Conservation (phyloP, 2,888 invertebrate genomes). For the Acleris sparsana region DNA sequence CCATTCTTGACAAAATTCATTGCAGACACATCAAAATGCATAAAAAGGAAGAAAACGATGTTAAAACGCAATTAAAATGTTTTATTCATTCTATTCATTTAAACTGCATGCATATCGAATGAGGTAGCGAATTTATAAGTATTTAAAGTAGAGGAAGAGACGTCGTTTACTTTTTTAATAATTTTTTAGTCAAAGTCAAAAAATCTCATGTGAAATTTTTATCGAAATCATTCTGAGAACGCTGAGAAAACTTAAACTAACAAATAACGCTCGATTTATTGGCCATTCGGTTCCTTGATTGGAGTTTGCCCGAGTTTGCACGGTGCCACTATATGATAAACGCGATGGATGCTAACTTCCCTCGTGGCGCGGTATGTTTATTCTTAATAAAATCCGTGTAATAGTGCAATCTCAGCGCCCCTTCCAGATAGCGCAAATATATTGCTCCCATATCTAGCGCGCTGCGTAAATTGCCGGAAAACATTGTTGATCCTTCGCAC, state of each 20-base stretch:
- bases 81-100: slow-evolving; percentile 49
- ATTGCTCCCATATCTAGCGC: slow-evolving; percentile 65
- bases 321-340: too few species aligned
- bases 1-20: not conserved
- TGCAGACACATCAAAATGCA: slow-evolving; percentile 32
- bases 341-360: slow-evolving; percentile 21
- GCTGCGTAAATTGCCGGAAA: slow-evolving; percentile 66
- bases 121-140: not conserved
- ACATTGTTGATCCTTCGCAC: slow-evolving; percentile 61
- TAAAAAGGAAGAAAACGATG: slow-evolving; percentile 38
- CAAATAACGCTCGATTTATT: too few species aligned
- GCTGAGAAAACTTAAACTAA: too few species aligned
- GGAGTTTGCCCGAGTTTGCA: too few species aligned
- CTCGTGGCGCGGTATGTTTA: slow-evolving; percentile 45
- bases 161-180: too few species aligned
- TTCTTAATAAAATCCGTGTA: slow-evolving; percentile 58
- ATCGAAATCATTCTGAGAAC: too few species aligned
- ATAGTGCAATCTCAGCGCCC: slow-evolving; percentile 68
- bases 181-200: too few species aligned
- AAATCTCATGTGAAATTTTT: too few species aligned
- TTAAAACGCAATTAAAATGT: slow-evolving; percentile 43
- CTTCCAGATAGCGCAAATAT: slow-evolving; percentile 65
- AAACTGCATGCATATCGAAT: slow-evolving; percentile 39
- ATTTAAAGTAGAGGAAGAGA: not conserved
- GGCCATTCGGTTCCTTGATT: too few species aligned